Evolutionary conservation across 2,888 invertebrate species (phyloP).

Genomic region (Tinea semifulvella): DNA sequence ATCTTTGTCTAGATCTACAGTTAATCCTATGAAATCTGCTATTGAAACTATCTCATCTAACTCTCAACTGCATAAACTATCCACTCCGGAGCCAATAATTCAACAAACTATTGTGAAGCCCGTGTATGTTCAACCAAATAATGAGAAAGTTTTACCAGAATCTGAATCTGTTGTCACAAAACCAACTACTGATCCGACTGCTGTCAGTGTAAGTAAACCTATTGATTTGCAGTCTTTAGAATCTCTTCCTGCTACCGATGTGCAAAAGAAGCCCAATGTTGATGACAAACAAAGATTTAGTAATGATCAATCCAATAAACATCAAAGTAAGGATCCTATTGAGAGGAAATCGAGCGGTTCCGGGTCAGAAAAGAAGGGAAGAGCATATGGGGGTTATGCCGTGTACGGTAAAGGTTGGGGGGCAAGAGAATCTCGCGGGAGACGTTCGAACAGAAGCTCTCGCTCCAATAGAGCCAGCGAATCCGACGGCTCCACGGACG

Average conservation of each 20-base stretch:
- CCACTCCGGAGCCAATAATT: conserved; percentile 30
- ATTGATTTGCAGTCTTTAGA: conserved; percentile 36
- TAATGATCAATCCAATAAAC: conserved; percentile 50
- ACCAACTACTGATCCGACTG: conserved; percentile 37
- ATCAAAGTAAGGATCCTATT: conserved; percentile 54
- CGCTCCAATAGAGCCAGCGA: conserved; percentile 69
- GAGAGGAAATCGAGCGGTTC: conserved; percentile 57
- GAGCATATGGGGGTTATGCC: conserved; percentile 51
- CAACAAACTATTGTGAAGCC: conserved; percentile 32
- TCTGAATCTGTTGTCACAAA: conserved; percentile 43
- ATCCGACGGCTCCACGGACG: conserved; percentile 80
- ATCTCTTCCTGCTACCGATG: conserved; percentile 31
- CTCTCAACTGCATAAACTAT: conserved; percentile 34
- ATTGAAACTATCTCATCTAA: conserved; percentile 25
- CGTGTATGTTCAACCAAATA: conserved; percentile 29
- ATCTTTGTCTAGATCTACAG: conserved; percentile 26
- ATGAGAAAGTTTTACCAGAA: conserved; percentile 48
- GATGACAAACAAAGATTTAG: conserved; percentile 42
- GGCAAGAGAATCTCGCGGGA: conserved; percentile 56
- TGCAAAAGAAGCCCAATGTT: conserved; percentile 30
- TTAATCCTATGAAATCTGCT: conserved; percentile 25
- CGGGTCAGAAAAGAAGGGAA: conserved; percentile 60
- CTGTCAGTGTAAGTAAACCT: conserved; percentile 28
- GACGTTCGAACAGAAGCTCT: conserved; percentile 55
- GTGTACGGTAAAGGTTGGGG: conserved; percentile 61